Conservation (phyloP, 1,140 invertebrate species). For the Wasmannia auropunctata region DNA sequence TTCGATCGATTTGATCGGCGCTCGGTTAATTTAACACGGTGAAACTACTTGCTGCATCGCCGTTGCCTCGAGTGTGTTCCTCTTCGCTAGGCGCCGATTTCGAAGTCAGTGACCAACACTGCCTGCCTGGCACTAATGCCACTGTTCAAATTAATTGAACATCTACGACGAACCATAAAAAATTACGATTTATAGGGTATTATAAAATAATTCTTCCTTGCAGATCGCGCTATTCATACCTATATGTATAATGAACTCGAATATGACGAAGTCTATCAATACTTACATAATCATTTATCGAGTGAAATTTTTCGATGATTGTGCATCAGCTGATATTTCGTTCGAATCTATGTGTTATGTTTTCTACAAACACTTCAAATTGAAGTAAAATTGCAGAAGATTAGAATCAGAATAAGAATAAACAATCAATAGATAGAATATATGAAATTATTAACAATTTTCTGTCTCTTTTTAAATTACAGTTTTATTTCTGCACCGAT, state of each 20-base stretch:
- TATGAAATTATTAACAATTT: neutral
- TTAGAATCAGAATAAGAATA: neutral
- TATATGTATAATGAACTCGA: neutral
- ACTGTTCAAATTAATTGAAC: slow-evolving; percentile 12
- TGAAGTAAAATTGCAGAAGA: neutral
- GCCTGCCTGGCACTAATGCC: neutral
- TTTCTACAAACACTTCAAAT: neutral
- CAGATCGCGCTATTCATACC: neutral
- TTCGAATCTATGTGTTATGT: neutral
- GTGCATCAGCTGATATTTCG: neutral
- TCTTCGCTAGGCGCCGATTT: slow-evolving; percentile 46
- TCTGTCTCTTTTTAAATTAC: neutral
- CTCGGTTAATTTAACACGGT: slow-evolving; percentile 82
- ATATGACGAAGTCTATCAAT: neutral
- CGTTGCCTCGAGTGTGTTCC: slow-evolving; percentile 24
- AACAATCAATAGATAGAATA: neutral
- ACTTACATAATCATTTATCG: neutral
- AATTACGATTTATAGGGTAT: neutral
- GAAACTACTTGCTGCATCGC: slow-evolving; percentile 72
- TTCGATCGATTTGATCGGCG: slow-evolving; percentile 80
- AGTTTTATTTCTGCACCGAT: neutral
- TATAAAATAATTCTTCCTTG: slow-evolving; percentile 13
- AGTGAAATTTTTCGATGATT: neutral
- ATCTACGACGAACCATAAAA: neutral
- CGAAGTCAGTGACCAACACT: slow-evolving; percentile 30